A percentile compares a stretch with the other conserved stretches of the same genome.
Conservation (phyloP, 2,113 vertebrate genomes). For the Dasypus novemcinctus region DNA sequence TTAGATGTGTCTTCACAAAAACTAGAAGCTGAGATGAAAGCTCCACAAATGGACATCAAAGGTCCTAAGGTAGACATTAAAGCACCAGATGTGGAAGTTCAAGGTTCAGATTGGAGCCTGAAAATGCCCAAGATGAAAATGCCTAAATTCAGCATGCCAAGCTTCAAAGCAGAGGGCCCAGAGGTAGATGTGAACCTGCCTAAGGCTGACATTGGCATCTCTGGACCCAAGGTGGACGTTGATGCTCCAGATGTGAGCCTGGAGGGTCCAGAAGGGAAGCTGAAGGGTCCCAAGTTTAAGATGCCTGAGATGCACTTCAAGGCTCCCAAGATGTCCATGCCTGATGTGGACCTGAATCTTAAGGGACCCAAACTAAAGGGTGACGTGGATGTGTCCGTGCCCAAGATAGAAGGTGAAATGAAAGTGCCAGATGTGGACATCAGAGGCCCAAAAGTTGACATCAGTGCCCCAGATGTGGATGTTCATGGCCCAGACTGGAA, state of each 20-base stretch:
- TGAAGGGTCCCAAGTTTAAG: slow-evolving; percentile 77
- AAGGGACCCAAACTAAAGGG: slow-evolving; percentile 56
- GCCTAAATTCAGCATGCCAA: slow-evolving; percentile 67
- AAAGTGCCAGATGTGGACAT: slow-evolving; percentile 73
- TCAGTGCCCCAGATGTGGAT: slow-evolving; percentile 68
- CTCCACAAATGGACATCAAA: slow-evolving; percentile 71
- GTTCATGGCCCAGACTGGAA: slow-evolving; percentile 70
- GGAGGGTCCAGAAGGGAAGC: slow-evolving; percentile 68
- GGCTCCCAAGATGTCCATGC: slow-evolving; percentile 78
- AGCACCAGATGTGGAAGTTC: slow-evolving; percentile 64
- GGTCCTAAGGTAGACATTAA: slow-evolving; percentile 66
- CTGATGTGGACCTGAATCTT: slow-evolving; percentile 52
- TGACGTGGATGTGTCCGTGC: too few relatives aligned
- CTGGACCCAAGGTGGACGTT: slow-evolving; percentile 52
- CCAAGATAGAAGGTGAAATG: slow-evolving; percentile 68
- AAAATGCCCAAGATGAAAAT: slow-evolving; percentile 80
- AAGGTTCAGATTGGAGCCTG: slow-evolving; percentile 72
- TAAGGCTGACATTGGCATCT: slow-evolving; percentile 34
- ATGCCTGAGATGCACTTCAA: slow-evolving; percentile 78
- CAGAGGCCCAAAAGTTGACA: slow-evolving; percentile 61
- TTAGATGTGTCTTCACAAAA: slow-evolving; percentile 63
- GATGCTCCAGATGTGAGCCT: background rate
- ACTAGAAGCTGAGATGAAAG: slow-evolving; percentile 66
- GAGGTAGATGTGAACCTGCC: slow-evolving; percentile 62
- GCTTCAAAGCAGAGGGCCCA: slow-evolving; percentile 62